A percentile compares a stretch with the other conserved stretches of the same genome.
Conservation (phyloP, 2,888 invertebrate genomes). For the Dione vanillae region DNA sequence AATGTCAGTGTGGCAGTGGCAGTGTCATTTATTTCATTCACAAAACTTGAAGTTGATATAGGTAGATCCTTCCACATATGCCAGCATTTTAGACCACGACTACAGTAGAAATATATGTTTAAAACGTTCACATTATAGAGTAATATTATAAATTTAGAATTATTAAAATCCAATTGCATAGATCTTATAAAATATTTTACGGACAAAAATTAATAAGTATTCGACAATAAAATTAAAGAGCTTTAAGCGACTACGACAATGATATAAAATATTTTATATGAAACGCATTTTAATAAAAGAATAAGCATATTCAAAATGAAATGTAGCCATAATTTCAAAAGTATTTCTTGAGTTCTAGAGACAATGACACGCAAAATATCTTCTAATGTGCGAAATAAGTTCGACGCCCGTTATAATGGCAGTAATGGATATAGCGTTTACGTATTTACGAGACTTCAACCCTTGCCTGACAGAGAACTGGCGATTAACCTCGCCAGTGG, state of each 20-base stretch:
- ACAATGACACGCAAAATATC: conserved; percentile 40
- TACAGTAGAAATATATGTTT: neutral
- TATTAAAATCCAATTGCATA: too few species aligned
- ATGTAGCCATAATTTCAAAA: conserved; percentile 5
- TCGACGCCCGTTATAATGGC: conserved; percentile 46
- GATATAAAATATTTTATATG: conserved; percentile 12
- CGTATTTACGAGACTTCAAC: conserved; percentile 44
- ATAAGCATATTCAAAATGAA: conserved; percentile 39
- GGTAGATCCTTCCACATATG: too few species aligned
- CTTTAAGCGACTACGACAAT: neutral
- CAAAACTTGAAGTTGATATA: too few species aligned
- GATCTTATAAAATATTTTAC: neutral
- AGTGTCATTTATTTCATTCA: neutral
- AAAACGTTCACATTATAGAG: neutral
- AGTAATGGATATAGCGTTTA: conserved; percentile 43
- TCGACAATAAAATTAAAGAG: neutral
- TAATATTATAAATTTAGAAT: too few species aligned
- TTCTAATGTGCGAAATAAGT: conserved; percentile 47
- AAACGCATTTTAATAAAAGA: conserved; percentile 9
- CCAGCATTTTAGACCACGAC: neutral
- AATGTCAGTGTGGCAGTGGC: too few species aligned
- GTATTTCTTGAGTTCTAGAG: conserved; percentile 5
- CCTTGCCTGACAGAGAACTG: conserved; percentile 43
- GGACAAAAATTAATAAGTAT: neutral
- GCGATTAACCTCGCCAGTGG: conserved; percentile 45